Evolutionary conservation across 2,113 vertebrate species (phyloP).

Genomic region (Sinocyclocheilus anshuiensis): DNA sequence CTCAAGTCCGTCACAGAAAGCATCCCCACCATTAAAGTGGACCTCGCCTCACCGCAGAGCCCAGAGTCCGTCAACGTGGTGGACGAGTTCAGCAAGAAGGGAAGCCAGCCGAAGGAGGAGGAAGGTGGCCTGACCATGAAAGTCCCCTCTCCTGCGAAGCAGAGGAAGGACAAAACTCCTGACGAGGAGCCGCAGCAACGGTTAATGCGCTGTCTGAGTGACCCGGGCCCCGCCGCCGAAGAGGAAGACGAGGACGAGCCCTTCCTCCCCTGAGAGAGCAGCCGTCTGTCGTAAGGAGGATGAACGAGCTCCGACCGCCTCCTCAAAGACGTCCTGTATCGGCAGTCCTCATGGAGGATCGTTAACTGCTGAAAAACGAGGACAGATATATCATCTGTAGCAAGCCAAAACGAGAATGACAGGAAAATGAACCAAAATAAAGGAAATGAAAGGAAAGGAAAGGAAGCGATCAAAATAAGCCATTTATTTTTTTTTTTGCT

Average conservation of each 20-base stretch:
- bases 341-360: too few species aligned
- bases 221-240: conserved; percentile 87
- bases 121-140: conserved; percentile 83
- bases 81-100: conserved; percentile 76
- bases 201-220: conserved; percentile 90
- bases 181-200: conserved; percentile 80
- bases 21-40: conserved; percentile 89
- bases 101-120: conserved; percentile 56
- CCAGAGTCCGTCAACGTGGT: conserved; percentile 82
- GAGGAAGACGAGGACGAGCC: conserved; percentile 90
- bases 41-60: conserved; percentile 90
- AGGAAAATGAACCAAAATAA: conserved; percentile 52
- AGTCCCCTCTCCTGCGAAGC: conserved; percentile 66
- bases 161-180: conserved; percentile 66
- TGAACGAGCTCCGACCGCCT: neutral
- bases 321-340: neutral
- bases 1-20: conserved; percentile 70
- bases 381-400: neutral
- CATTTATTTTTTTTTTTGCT: conserved; percentile 55
- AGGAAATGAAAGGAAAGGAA: neutral
- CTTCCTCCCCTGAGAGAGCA: conserved; percentile 79
- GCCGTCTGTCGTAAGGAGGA: neutral
- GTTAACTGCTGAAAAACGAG: neutral
- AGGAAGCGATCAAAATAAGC: conserved; percentile 57
- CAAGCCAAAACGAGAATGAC: conserved; percentile 35